Conservation (phyloP, 2,797 vertebrate genomes). For the Enteromius fasciolatus region DNA sequence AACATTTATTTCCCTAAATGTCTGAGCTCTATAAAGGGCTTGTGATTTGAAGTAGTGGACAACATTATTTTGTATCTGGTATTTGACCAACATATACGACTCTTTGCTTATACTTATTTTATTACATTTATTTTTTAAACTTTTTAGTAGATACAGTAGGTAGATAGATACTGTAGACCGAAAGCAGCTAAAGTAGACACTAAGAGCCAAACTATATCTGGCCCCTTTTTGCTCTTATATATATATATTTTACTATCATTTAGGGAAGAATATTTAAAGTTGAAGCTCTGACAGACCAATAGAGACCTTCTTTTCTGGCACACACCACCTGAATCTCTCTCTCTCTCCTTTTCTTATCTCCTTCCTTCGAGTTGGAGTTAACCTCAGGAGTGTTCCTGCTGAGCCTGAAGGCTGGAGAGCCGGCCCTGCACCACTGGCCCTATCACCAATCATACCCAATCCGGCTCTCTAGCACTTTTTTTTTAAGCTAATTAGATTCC, state of each 20-base stretch:
- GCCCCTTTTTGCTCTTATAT: constrained; percentile 21
- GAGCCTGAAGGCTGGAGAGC: constrained; percentile 39
- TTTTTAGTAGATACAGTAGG: background rate
- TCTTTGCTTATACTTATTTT: background rate
- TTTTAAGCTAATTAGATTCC: constrained; percentile 78
- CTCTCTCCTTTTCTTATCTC: constrained; percentile 69
- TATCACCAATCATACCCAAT: constrained; percentile 66
- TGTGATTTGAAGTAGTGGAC: constrained; percentile 36
- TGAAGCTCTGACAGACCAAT: constrained; percentile 62
- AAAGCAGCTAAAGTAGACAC: background rate
- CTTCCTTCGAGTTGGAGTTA: constrained; percentile 73
- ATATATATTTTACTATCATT: constrained; percentile 13
- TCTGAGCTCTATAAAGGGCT: constrained; percentile 65
- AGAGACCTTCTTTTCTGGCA: constrained; percentile 66
- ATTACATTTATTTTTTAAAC: background rate
- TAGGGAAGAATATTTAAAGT: constrained; percentile 62
- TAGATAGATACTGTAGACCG: too few species aligned
- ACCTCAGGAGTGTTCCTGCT: constrained; percentile 66
- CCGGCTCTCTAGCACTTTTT: constrained; percentile 65
- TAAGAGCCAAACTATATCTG: background rate
- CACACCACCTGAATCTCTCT: constrained; percentile 62
- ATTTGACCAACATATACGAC: background rate
- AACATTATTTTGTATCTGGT: background rate
- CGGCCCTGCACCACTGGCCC: constrained; percentile 35
- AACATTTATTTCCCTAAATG: constrained; percentile 74